Conservation (phyloP, 2,888 invertebrate genomes). For the Brenthis hecate region DNA sequence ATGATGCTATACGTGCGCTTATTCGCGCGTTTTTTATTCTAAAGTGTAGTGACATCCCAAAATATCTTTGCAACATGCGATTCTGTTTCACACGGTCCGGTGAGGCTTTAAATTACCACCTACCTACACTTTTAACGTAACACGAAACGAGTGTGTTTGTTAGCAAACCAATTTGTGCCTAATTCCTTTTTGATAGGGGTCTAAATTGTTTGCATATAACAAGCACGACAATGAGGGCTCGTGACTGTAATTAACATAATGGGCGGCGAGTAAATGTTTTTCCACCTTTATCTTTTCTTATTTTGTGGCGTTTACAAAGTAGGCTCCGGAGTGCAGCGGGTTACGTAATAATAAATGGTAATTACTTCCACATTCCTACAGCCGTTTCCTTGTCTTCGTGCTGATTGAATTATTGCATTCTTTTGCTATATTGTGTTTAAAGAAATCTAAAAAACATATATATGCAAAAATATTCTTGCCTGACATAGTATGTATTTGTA, state of each 20-base stretch:
- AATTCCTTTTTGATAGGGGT: slow-evolving; percentile 34
- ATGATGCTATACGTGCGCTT: neutral
- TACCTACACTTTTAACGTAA: slow-evolving; percentile 40
- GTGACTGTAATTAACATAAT: slow-evolving; percentile 61
- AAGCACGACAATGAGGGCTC: slow-evolving; percentile 39
- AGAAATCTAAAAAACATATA: neutral
- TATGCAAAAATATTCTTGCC: neutral
- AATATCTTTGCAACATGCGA: slow-evolving; percentile 31
- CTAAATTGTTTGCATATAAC: slow-evolving; percentile 39
- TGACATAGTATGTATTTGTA: neutral
- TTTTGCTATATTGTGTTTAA: slow-evolving; percentile 2
- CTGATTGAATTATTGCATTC: slow-evolving; percentile 27
- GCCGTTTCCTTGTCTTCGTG: slow-evolving; percentile 24
- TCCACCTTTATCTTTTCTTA: slow-evolving; percentile 55
- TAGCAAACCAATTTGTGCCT: slow-evolving; percentile 36
- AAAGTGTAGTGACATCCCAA: slow-evolving; percentile 16
- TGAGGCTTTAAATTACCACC: slow-evolving; percentile 31
- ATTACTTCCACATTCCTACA: slow-evolving; percentile 39
- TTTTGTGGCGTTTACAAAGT: slow-evolving; percentile 53
- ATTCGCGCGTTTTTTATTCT: too few relatives aligned
- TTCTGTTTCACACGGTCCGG: slow-evolving; percentile 29
- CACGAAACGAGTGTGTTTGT: slow-evolving; percentile 34
- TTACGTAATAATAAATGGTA: slow-evolving; percentile 43
- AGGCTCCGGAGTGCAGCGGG: slow-evolving; percentile 41
- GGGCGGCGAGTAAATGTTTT: slow-evolving; percentile 57